phyloP scores from a whole-genome alignment of 1,140 invertebrate genomes.

The Pollicipes pollicipes region DNA sequence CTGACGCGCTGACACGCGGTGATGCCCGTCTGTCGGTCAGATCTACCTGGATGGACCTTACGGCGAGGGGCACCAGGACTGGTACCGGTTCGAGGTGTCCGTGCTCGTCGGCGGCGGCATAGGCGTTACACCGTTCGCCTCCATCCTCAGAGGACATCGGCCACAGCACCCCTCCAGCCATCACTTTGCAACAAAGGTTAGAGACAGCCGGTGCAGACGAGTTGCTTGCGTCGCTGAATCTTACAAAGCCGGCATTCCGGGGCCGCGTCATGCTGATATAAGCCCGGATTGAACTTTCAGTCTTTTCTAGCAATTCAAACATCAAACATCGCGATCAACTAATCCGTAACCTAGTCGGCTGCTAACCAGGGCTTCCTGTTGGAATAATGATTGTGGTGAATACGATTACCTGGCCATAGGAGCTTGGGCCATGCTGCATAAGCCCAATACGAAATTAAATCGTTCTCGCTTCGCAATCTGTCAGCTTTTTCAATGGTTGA shows the following conservation, averaged over 20 bases:
- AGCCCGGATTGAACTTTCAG: neutral
- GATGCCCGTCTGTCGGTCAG: slow-evolving; percentile 11
- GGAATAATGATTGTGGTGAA: too few relatives aligned
- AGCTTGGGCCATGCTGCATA: too few relatives aligned
- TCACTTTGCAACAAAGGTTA: neutral
- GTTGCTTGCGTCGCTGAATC: too few relatives aligned
- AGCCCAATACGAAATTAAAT: too few relatives aligned
- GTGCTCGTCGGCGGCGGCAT: slow-evolving; percentile 40
- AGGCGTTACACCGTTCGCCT: slow-evolving; percentile 40
- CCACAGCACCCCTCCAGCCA: slow-evolving; percentile 6
- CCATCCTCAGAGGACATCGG: slow-evolving; percentile 35
- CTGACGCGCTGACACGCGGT: too few relatives aligned
- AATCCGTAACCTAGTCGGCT: too few relatives aligned
- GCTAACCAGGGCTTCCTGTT: too few relatives aligned
- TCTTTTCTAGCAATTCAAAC: neutral
- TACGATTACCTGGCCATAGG: too few relatives aligned
- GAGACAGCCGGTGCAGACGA: too few relatives aligned
- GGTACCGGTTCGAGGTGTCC: slow-evolving; percentile 36
- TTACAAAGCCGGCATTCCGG: too few relatives aligned
- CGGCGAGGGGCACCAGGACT: slow-evolving; percentile 36
- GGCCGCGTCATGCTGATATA: too few relatives aligned
- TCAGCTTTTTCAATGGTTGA: neutral
- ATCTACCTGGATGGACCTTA: slow-evolving; percentile 25
- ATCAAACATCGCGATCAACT: too few relatives aligned
- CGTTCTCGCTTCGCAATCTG: neutral